Conservation (phyloP, 2,113 vertebrate species). For the Ammospiza caudacuta region DNA sequence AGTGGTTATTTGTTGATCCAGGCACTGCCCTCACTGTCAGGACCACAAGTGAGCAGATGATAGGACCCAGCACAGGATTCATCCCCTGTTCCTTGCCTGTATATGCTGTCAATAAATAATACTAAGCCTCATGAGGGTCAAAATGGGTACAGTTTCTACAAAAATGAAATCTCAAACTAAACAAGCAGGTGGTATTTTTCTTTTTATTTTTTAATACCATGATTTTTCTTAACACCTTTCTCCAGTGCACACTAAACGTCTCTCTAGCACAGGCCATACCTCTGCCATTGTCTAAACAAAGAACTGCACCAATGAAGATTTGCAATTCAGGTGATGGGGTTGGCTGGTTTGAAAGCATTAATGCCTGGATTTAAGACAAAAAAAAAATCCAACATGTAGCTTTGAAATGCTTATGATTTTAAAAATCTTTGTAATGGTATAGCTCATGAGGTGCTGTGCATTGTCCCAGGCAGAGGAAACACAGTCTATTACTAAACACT, state of each 20-base stretch:
- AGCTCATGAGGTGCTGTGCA: fast-evolving
- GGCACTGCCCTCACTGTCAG: background rate
- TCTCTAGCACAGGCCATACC: background rate
- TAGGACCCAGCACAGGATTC: background rate
- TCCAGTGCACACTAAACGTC: background rate
- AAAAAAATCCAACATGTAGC: background rate
- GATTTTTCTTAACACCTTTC: background rate
- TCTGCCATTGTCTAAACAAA: background rate
- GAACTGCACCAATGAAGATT: background rate
- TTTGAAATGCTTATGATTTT: background rate
- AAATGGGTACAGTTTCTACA: background rate
- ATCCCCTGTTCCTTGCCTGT: background rate
- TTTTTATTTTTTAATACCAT: background rate
- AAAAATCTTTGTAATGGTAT: background rate
- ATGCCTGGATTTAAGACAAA: background rate
- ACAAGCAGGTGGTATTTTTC: background rate
- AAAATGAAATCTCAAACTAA: background rate
- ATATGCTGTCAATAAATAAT: background rate
- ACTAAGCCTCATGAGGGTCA: background rate
- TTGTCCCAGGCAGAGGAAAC: background rate
- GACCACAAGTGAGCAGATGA: background rate
- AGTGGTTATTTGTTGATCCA: background rate
- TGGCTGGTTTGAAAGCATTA: background rate
- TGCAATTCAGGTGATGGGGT: background rate
- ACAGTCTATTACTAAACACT: background rate